Conservation (phyloP, 2,888 invertebrate species). For the Conomelus anceps region DNA sequence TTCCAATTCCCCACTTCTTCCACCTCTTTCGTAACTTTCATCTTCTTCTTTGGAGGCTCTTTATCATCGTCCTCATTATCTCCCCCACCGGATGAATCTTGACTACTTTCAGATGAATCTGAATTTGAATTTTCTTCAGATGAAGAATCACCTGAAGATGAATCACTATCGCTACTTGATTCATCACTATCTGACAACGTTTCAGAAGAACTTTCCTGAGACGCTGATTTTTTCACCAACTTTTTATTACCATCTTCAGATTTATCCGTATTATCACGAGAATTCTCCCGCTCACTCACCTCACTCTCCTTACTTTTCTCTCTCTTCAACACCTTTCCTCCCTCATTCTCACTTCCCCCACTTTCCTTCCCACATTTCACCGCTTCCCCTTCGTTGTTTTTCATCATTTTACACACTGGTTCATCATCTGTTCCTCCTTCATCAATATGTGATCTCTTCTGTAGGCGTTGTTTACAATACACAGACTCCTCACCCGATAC, state of each 20-base stretch:
- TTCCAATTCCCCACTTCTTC: constrained; percentile 19
- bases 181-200: constrained; percentile 20
- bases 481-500: neutral
- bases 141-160: constrained; percentile 16
- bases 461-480: neutral
- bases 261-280: constrained; percentile 14
- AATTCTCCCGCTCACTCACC: neutral
- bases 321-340: neutral
- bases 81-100: neutral
- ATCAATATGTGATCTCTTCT: neutral
- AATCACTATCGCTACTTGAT: constrained; percentile 21
- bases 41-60: constrained; percentile 18
- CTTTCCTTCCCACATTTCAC: neutral
- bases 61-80: constrained; percentile 11
- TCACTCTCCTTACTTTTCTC: constrained; percentile 3
- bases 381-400: neutral
- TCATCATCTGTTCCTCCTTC: neutral
- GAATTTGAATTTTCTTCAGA: constrained; percentile 15
- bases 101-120: constrained; percentile 9
- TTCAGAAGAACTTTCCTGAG: constrained; percentile 18
- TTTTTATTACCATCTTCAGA: constrained; percentile 11
- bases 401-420: neutral
- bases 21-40: constrained; percentile 19
- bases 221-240: neutral
- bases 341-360: neutral